Evolutionary conservation across 2,113 vertebrate species (phyloP).

Genomic region (Leucopsar rothschildi): DNA sequence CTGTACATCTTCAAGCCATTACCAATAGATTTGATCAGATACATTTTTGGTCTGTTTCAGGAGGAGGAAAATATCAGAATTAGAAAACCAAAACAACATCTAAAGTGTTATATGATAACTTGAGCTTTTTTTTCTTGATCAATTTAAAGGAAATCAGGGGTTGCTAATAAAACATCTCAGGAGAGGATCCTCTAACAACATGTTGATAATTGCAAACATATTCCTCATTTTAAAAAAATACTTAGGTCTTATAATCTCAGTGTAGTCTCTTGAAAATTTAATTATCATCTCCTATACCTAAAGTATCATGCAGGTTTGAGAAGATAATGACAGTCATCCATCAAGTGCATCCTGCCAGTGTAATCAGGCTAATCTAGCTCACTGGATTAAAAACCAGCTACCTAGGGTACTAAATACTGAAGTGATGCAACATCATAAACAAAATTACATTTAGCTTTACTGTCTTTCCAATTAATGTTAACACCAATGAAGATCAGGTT

Average conservation of each 20-base stretch:
- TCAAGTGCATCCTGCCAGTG: constrained; percentile 73
- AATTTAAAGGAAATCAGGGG: constrained; percentile 60
- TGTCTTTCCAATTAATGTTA: constrained; percentile 36
- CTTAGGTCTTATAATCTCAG: constrained; percentile 65
- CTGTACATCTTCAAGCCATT: constrained; percentile 73
- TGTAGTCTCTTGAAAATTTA: constrained; percentile 73
- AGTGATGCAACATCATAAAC: constrained; percentile 45
- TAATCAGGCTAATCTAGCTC: constrained; percentile 77
- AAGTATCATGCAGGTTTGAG: constrained; percentile 75
- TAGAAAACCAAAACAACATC: constrained; percentile 37
- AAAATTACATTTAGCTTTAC: constrained; percentile 35
- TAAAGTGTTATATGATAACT: constrained; percentile 30
- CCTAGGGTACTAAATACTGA: constrained; percentile 62
- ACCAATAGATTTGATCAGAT: constrained; percentile 66
- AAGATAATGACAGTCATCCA: constrained; percentile 81
- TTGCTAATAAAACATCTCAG: constrained; percentile 76
- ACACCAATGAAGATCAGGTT: background rate
- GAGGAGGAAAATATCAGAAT: constrained; percentile 7
- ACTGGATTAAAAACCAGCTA: constrained; percentile 63
- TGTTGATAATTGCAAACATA: constrained; percentile 72
- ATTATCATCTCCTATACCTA: constrained; percentile 72
- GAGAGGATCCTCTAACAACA: constrained; percentile 73
- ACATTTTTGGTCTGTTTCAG: constrained; percentile 50
- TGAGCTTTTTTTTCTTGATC: constrained; percentile 53
- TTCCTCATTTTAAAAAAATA: constrained; percentile 39